Evolutionary conservation across 1,140 invertebrate genomes (phyloP).

Genomic region (Berghia stephanieae): DNA sequence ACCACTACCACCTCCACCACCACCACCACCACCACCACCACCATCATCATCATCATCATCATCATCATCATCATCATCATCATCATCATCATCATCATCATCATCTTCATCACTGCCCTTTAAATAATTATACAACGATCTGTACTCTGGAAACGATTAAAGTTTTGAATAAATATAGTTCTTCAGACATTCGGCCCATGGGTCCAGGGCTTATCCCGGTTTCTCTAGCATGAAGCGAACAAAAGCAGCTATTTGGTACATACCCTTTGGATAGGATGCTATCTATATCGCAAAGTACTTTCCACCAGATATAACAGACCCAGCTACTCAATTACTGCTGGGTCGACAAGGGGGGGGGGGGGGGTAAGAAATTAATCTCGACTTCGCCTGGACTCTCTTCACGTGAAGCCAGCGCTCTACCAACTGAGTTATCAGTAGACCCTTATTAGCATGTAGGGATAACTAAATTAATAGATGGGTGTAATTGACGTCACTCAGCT

Average conservation of each 20-base stretch:
- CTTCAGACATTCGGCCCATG: conserved; percentile 24
- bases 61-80: conserved; percentile 17
- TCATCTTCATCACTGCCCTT: neutral
- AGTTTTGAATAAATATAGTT: neutral
- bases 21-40: conserved; percentile 9
- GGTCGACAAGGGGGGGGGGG: no score
- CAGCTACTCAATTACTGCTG: no score
- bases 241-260: no score
- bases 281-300: no score
- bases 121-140: neutral
- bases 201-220: conserved; percentile 55
- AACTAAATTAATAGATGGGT: no score
- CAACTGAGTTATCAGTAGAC: no score
- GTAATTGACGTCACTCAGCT: no score
- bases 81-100: neutral
- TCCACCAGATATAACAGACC: no score
- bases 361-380: no score
- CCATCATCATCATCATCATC: conserved; percentile 12
- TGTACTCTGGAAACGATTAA: neutral
- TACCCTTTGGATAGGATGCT: no score
- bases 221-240: conserved; percentile 48
- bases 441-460: conserved; percentile 32
- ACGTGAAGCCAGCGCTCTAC: no score
- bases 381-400: conserved; percentile 45
- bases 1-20: no score